Base-by-base conservation (phyloP, 1,140 invertebrate species). In the Drosophila pallidifrons region DNA sequence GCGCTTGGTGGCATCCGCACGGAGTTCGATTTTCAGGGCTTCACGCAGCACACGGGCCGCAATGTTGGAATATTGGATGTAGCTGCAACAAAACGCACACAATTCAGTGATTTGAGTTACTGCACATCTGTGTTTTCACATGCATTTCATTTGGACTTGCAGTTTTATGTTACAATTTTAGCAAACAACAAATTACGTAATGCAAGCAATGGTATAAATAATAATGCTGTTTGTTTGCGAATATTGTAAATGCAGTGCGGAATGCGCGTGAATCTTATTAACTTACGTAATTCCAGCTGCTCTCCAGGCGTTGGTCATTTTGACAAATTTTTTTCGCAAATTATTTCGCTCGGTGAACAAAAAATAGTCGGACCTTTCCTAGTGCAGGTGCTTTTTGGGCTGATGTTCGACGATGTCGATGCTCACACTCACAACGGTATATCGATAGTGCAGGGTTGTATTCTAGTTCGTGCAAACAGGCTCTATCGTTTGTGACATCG, bases 1-100 rank as follows among this genome's bases (percentile, higher is more conserved):
- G 68, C 97, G 94, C 91, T 96, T 97, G 5, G 94, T 82, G 46
- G 97, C 97, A 58, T 97, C 97, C 11, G 93, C 93, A 83, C 93
- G 94, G 0, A 96, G 73, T 38, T 98, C 96, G 0, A 94, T 82
- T 93, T 98, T 98, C 65, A 99, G 92, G 15, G 96, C 95, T 89
- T 95, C 94, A 25, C 98, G 94, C 49, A 98, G 93, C 38, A 97
- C 93, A 91, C 94, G 95, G 8, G 97, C 97, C 83, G 97, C 97
- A 91, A 98, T 97, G 91, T 96, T 96, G 28, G 97, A 98, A 92
- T 97, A 99, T 93, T 97, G 97, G 93, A 98, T 96, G 93, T 99
- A 99, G 94, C 97, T 98, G 87, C 76, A 94, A 94, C 46, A 8
- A 49, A n/a, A 20, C 35, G 7, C 13, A 57, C 77, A 72, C 11